phyloP scores from a whole-genome alignment of 2,888 invertebrate species.

The Dexiosoma caninum region DNA sequence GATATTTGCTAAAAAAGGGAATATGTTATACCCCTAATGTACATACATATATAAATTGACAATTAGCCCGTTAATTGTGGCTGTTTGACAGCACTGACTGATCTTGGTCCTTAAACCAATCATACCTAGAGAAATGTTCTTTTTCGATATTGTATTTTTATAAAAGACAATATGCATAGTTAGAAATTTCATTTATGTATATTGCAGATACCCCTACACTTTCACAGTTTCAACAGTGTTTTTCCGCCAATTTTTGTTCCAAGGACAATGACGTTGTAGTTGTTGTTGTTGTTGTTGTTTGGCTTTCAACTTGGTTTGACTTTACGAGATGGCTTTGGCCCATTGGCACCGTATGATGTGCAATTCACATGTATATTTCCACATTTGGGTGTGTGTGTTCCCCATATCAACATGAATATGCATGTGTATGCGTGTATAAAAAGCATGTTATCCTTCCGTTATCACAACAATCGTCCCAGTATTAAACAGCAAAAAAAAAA shows the following conservation, averaged over 20 bases:
- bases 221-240: neutral
- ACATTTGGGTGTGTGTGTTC: neutral
- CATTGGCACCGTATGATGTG: conserved; percentile 25
- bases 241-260: neutral
- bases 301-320: conserved; percentile 47
- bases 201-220: no score
- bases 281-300: no score
- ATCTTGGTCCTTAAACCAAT: neutral
- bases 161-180: neutral
- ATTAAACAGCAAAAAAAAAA: conserved; percentile 11
- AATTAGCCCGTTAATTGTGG: no score
- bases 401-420: neutral
- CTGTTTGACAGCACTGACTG: neutral
- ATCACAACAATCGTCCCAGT: conserved; percentile 49
- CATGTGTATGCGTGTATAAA: neutral
- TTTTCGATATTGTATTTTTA: neutral
- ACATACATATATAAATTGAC: no score
- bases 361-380: neutral
- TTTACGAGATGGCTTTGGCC: conserved; percentile 42
- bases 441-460: conserved; percentile 34
- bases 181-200: conserved; percentile 19
- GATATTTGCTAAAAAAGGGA: no score
- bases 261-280: conserved; percentile 49
- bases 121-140: neutral
- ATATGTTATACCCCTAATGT: no score